Base-by-base conservation (phyloP, 2,113 vertebrate species). In the Anhinga rufa region DNA sequence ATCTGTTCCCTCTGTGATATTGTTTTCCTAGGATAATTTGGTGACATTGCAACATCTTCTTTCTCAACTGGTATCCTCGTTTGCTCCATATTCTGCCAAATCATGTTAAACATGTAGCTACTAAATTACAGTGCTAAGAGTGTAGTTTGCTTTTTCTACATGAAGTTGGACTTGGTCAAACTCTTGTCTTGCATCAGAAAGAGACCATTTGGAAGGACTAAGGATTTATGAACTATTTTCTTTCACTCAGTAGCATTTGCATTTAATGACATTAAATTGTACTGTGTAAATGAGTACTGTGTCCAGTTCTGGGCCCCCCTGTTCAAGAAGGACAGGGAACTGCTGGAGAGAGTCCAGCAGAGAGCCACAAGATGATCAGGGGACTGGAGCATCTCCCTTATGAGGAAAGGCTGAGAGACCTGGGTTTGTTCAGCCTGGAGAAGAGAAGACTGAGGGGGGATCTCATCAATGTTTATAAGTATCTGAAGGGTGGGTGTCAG, bases 101-200 rank as follows among this genome's bases (percentile, higher is more conserved):
- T 40, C 38, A 31, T 20, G 9, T 54, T 66, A 85, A 89, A 79
- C 40, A 26, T 17, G 62, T 19, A 88, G 92, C 60, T 88, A 60
- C 88, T 58, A 86, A 89, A 76, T 14, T 42, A 72, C 34, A 64
- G n/a, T 34, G 32, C n/a, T 75, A 78, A 69, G 68, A 70, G 12
- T 8, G 38, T 6, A 32, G 17, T 52, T 70, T 60, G n/a, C 26
- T 76, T 88, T 72, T 74, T 46, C 55, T 54, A 0, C 0, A 0
- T 51, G n/a, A 92, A 58, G 26, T 17, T 55, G 26, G 82, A 46
- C 36, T 70, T 20, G 17, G 48, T 24, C 52, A 52, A 76, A 78
- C 25, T 36, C 49, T 61, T 31, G 58, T 22, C 46, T 88, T 74
- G 40, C 17, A 32, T 8, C 22, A 17, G 36, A 80, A 72, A 82